Conservation (phyloP, 2,888 invertebrate species). For the Hetaerina titia region DNA sequence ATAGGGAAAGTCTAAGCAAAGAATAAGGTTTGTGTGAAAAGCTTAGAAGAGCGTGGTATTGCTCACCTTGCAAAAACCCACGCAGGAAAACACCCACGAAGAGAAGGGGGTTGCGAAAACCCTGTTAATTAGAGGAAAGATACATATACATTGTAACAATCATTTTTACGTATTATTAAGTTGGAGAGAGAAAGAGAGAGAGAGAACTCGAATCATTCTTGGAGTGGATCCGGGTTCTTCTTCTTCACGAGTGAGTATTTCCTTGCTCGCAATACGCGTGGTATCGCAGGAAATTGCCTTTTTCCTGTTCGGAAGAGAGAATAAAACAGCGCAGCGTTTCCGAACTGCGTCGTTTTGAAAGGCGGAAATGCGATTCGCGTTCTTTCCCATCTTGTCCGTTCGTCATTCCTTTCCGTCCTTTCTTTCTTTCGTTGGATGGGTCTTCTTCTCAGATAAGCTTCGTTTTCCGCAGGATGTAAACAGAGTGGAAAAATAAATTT, state of each 20-base stretch:
- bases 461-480: not conserved
- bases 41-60: no score
- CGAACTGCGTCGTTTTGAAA: no score
- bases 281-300: not conserved
- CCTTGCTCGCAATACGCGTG: not conserved
- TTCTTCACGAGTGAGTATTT: not conserved
- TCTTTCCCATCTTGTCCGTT: not conserved
- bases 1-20: no score
- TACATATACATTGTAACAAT: no score
- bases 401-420: not conserved
- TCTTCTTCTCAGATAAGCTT: not conserved
- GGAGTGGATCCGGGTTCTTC: not conserved
- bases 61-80: no score
- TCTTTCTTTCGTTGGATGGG: not conserved
- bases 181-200: no score
- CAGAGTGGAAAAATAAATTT: not conserved
- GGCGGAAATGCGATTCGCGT: not conserved
- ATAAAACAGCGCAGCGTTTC: not conserved
- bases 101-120: no score
- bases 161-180: no score
- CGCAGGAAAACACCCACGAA: no score
- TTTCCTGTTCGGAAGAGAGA: not conserved
- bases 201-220: no score
- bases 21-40: no score
- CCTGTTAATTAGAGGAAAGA: no score